Evolutionary conservation across 2,888 invertebrate species (phyloP).

Genomic region (Brenthis daphne): DNA sequence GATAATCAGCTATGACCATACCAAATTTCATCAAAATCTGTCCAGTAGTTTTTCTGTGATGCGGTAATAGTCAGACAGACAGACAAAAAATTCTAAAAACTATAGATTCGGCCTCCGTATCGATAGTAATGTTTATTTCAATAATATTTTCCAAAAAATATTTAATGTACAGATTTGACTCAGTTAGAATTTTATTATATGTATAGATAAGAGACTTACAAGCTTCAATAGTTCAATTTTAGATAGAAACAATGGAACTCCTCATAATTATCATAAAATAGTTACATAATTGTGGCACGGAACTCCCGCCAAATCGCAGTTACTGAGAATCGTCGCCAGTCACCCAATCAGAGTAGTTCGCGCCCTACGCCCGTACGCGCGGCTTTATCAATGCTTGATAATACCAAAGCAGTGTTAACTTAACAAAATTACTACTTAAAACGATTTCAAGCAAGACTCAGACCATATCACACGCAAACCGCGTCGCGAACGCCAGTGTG

Average conservation of each 20-base stretch:
- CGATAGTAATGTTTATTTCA: no score
- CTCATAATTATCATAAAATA: constrained; percentile 31
- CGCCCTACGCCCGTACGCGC: constrained; percentile 67
- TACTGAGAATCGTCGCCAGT: constrained; percentile 43
- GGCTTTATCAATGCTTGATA: constrained; percentile 71
- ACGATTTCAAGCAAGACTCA: constrained; percentile 48
- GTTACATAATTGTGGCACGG: constrained; percentile 51
- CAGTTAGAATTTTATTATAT: no score
- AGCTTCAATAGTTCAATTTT: neutral
- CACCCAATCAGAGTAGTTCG: constrained; percentile 73
- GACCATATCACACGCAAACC: constrained; percentile 57
- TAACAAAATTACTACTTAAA: constrained; percentile 53
- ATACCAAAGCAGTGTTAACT: constrained; percentile 53
- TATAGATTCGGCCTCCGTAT: no score
- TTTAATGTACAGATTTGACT: no score
- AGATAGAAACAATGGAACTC: constrained; percentile 18
- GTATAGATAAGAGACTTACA: neutral
- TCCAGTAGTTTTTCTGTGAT: no score
- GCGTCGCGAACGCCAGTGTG: constrained; percentile 58
- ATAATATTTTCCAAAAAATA: no score
- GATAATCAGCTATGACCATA: no score
- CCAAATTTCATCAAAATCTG: no score
- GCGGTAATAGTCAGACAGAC: no score
- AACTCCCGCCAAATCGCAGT: constrained; percentile 64
- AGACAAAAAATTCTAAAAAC: no score